Evolutionary conservation across 2,888 invertebrate genomes (phyloP).

Genomic region (Philonicus albiceps): DNA sequence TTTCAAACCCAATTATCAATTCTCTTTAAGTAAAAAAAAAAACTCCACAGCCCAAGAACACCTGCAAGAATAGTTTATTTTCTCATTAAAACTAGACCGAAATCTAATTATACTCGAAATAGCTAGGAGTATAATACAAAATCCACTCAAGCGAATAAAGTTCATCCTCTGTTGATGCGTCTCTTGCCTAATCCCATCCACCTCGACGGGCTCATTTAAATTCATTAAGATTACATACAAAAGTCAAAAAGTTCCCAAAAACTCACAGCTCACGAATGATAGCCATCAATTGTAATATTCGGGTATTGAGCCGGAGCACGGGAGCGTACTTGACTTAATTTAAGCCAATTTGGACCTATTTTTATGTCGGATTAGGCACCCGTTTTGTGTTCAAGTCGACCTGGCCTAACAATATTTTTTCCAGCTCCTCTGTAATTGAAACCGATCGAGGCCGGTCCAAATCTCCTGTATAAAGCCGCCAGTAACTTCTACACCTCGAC

Average conservation of each 20-base stretch:
- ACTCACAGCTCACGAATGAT: slow-evolving; percentile 49
- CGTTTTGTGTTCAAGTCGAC: neutral
- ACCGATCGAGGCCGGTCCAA: neutral
- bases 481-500: slow-evolving; percentile 46
- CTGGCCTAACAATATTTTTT: neutral
- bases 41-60: neutral
- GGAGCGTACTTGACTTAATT: slow-evolving; percentile 62
- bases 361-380: slow-evolving; percentile 46
- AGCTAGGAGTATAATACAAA: neutral
- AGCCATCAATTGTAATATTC: neutral
- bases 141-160: slow-evolving; percentile 53
- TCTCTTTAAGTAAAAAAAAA: neutral
- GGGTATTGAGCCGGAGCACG: slow-evolving; percentile 11
- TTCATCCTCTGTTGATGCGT: slow-evolving; percentile 53
- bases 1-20: neutral
- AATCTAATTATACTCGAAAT: neutral
- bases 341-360: slow-evolving; percentile 61
- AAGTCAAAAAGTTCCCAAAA: slow-evolving; percentile 55
- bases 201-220: slow-evolving; percentile 58
- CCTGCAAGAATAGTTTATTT: neutral
- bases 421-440: slow-evolving; percentile 10
- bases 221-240: slow-evolving; percentile 55
- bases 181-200: slow-evolving; percentile 47
- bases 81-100: neutral
- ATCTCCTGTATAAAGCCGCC: neutral